A percentile compares a stretch with the other conserved stretches of the same genome.
These are phyloP conservation scores for Noctua janthe DNA, from an alignment of 2,888 invertebrate genomes.

Conservation along the genomic window DNA sequence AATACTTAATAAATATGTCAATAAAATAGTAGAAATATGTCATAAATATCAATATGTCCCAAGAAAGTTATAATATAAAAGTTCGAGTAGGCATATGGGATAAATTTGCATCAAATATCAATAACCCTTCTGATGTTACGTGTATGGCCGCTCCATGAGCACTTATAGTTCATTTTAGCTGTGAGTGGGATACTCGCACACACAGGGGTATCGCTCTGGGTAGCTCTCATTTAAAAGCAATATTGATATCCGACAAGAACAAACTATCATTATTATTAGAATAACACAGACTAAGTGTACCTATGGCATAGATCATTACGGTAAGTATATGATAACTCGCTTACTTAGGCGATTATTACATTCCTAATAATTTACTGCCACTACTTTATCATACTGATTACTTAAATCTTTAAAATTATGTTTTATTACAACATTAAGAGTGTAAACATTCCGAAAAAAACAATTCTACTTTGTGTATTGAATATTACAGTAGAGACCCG, in stretches of 20 bases:
- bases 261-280: slow-evolving; percentile 12
- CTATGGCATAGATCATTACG: slow-evolving; percentile 33
- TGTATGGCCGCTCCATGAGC: slow-evolving; percentile 1
- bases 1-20: slow-evolving; percentile 15
- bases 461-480: slow-evolving; percentile 35
- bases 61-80: slow-evolving; percentile 27
- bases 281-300: slow-evolving; percentile 18
- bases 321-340: slow-evolving; percentile 48
- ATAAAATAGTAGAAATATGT: slow-evolving; percentile 20
- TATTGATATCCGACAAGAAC: slow-evolving; percentile 28
- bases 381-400: slow-evolving; percentile 54
- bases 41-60: slow-evolving; percentile 24
- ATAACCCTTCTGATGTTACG: neutral
- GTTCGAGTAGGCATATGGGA: neutral
- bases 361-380: slow-evolving; percentile 60
- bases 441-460: slow-evolving; percentile 54
- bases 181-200: neutral
- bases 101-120: slow-evolving; percentile 27
- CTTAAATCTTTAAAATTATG: slow-evolving; percentile 41
- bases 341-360: slow-evolving; percentile 58
- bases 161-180: neutral
- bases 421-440: slow-evolving; percentile 43
- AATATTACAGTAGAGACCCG: slow-evolving; percentile 48
- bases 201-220: neutral
- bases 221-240: slow-evolving; percentile 5